Evolutionary conservation across 92 coral and sea anemone species (phyloP).

Genomic region (Nematostella vectensis): DNA sequence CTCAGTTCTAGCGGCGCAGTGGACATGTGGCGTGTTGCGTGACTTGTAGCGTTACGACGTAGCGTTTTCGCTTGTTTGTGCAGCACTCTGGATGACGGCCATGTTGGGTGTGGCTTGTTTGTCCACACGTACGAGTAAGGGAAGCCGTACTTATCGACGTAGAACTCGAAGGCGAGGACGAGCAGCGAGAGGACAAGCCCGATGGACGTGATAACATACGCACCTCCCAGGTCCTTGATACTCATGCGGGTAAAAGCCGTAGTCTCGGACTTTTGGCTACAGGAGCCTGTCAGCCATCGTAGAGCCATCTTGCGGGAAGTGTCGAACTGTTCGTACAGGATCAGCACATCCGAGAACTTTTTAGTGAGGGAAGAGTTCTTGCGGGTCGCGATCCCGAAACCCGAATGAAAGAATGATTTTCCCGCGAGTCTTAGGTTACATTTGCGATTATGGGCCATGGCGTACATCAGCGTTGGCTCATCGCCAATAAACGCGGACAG

Average conservation of each 20-base stretch:
- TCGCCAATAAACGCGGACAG: constrained; percentile 51
- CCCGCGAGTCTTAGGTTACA: constrained; percentile 48
- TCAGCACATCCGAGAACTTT: constrained; percentile 31
- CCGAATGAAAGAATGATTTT: constrained; percentile 51
- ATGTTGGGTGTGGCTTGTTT: constrained; percentile 27
- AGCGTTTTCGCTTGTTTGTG: neutral
- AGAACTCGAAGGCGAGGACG: constrained; percentile 20
- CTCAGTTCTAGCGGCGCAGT: constrained; percentile 26
- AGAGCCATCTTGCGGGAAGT: constrained; percentile 23
- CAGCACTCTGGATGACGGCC: constrained; percentile 6
- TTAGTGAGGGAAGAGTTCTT: constrained; percentile 43
- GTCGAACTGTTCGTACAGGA: constrained; percentile 28
- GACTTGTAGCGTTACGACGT: neutral
- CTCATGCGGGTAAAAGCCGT: constrained; percentile 25
- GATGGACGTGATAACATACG: constrained; percentile 21
- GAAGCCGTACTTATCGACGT: constrained; percentile 21
- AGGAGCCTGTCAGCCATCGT: constrained; percentile 45
- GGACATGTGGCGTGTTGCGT: constrained; percentile 1
- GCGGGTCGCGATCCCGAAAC: constrained; percentile 44
- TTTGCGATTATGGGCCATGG: constrained; percentile 24
- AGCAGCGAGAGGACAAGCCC: constrained; percentile 26
- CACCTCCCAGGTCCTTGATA: constrained; percentile 46
- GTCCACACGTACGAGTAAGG: constrained; percentile 38
- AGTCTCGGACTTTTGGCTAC: constrained; percentile 6
- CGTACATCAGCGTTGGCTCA: constrained; percentile 39